Percentiles rank a stretch among this genome's conserved stretches.
These are phyloP conservation scores for Conops quadrifasciatus DNA, from an alignment of 2,888 invertebrate species.

Conservation along the genomic window DNA sequence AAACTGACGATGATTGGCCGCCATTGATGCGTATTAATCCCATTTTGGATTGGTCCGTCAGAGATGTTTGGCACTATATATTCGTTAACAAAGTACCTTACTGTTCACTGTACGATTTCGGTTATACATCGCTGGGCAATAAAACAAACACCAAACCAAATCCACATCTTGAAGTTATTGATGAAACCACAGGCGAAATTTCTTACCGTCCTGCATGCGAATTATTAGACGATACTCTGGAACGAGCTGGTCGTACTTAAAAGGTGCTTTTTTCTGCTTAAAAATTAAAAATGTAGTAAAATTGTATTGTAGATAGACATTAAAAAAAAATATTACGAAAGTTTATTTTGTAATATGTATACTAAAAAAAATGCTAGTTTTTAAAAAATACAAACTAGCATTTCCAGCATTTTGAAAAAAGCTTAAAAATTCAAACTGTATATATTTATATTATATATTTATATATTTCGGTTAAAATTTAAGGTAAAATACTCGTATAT, in stretches of 20 bases:
- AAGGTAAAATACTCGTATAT: too few relatives aligned
- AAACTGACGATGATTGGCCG: conserved; percentile 92
- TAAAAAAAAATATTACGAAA: conserved; percentile 13
- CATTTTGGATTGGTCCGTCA: conserved; percentile 90
- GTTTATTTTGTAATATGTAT: background rate
- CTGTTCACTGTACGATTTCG: conserved; percentile 88
- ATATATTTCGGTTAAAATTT: too few relatives aligned
- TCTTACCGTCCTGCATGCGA: conserved; percentile 80
- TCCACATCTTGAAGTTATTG: conserved; percentile 71
- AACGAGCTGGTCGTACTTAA: conserved; percentile 59
- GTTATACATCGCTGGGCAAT: conserved; percentile 91
- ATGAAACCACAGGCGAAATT: conserved; percentile 64
- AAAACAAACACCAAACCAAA: conserved; percentile 82
- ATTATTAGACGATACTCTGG: conserved; percentile 53
- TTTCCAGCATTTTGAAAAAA: too few relatives aligned
- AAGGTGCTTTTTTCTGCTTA: conserved; percentile 5
- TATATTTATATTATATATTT: too few relatives aligned
- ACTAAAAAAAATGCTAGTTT: too few relatives aligned
- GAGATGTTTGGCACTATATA: conserved; percentile 91
- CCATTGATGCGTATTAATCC: conserved; percentile 88
- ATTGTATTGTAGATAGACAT: conserved; percentile 1
- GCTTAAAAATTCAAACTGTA: too few relatives aligned
- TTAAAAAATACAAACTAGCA: too few relatives aligned
- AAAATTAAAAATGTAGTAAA: conserved; percentile 12
- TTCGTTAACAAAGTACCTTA: conserved; percentile 83